Base-by-base conservation (phyloP, 2,888 invertebrate species). In the Smittia aterrima region DNA sequence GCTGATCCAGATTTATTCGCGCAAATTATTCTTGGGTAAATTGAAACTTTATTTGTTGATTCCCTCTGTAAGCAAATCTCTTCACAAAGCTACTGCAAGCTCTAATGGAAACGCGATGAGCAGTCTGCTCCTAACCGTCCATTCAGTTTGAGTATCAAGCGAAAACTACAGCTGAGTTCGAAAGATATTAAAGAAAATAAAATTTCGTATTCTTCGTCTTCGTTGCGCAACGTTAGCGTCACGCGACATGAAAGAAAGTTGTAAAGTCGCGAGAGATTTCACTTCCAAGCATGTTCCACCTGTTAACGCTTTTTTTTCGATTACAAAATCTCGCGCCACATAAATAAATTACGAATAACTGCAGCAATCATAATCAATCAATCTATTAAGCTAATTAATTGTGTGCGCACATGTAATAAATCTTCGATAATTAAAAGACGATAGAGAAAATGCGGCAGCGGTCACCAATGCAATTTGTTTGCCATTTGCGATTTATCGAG, bases 61-160 rank as follows among this genome's bases (percentile, higher is more conserved):
- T 47, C n/a, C 3, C 16, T 2, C 47, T 13, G n/a, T n/a, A 47
- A 47, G 16, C 2, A n/a, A 11, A 11, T 47, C 47, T n/a, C 47
- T 38, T 38, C 38, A 38, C 38, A 7, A 38, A 38, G 4, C 9
- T 64, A 40, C 66, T 40, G n/a, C 20, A 67, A 67, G 20, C 67
- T 67, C 67, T 67, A 67, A 67, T 67, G 67, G 67, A 67, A 18
- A 4, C n/a, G 16, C 18, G 20, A 58, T 58, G 58, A 58, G 58
- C 58, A 58, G 22, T 18, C 18, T 58, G 58, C 22, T 22, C 18
- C 18, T 58, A 58, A 20, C 16, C 58, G 24, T 67, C 67, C 67
- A 67, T 67, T 67, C 67, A 67, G 67, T 38, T 67, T 40, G 67
- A 67, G 67, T 67, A 67, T 47, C 67, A 38, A 66, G 32, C 38